Percentiles rank a stretch among this genome's conserved stretches.
phyloP scores from a whole-genome alignment of 2,113 vertebrate species.

The Narcine bancroftii region DNA sequence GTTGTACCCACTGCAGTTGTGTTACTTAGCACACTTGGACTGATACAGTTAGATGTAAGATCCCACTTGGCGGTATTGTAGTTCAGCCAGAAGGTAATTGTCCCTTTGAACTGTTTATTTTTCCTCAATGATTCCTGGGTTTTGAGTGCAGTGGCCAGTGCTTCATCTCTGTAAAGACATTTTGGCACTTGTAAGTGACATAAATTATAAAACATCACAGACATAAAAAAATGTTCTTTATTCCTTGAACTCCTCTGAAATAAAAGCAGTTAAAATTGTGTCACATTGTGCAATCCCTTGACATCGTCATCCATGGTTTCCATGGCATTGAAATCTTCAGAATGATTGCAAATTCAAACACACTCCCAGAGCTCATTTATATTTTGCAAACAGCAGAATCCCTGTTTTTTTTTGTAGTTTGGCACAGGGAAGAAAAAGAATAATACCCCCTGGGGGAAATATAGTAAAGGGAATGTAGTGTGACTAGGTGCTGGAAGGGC shows the following conservation, averaged over 20 bases:
- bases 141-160: background rate
- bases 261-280: background rate
- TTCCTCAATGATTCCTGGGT: background rate
- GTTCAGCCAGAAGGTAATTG: background rate
- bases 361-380: background rate
- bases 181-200: background rate
- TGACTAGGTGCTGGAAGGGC: background rate
- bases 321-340: slow-evolving; percentile 1
- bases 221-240: background rate
- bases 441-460: background rate
- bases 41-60: background rate
- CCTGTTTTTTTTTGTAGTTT: background rate
- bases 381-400: background rate
- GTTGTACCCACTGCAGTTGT: background rate
- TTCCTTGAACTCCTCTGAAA: background rate
- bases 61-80: background rate
- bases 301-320: background rate
- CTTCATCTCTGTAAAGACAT: background rate
- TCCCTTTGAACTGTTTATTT: background rate
- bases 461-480: background rate
- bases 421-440: background rate
- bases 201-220: background rate
- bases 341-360: background rate
- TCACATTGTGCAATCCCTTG: background rate
- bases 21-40: background rate